Percentiles rank a stretch among this genome's conserved stretches.
Evolutionary conservation across 2,797 vertebrate species (phyloP).

Genomic region (Sebastiscus albofasciatus): DNA sequence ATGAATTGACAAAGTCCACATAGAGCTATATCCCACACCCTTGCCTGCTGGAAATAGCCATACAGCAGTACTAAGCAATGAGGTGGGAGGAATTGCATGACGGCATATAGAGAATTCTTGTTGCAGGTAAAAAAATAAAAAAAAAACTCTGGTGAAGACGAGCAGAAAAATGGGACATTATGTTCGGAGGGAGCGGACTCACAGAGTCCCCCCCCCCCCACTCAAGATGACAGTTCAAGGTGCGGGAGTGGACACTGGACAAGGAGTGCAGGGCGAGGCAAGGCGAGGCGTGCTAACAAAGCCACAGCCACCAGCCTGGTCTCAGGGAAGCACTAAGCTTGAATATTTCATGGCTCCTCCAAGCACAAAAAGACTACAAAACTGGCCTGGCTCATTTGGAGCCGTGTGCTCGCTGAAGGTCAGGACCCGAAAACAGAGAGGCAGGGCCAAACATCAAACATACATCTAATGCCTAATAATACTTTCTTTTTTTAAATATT

Average conservation of each 20-base stretch:
- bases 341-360: conserved; percentile 98
- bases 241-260: conserved; percentile 61
- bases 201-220: background rate
- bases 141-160: conserved; percentile 35
- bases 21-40: conserved; percentile 75
- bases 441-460: conserved; percentile 75
- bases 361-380: conserved; percentile 94
- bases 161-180: conserved; percentile 79
- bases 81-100: conserved; percentile 54
- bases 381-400: conserved; percentile 90
- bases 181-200: conserved; percentile 75
- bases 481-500: background rate
- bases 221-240: conserved; percentile 72
- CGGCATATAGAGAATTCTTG: conserved; percentile 29
- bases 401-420: conserved; percentile 85
- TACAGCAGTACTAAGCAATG: conserved; percentile 60
- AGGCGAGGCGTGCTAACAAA: conserved; percentile 88
- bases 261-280: conserved; percentile 59
- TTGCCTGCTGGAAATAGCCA: conserved; percentile 79
- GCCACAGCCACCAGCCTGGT: conserved; percentile 95
- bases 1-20: conserved; percentile 83
- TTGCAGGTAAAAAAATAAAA: background rate
- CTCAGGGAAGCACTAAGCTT: conserved; percentile 91
- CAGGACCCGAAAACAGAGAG: conserved; percentile 79
- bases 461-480: conserved; percentile 5